phyloP scores from a whole-genome alignment of 2,888 invertebrate genomes.

The Spisula subtruncata region DNA sequence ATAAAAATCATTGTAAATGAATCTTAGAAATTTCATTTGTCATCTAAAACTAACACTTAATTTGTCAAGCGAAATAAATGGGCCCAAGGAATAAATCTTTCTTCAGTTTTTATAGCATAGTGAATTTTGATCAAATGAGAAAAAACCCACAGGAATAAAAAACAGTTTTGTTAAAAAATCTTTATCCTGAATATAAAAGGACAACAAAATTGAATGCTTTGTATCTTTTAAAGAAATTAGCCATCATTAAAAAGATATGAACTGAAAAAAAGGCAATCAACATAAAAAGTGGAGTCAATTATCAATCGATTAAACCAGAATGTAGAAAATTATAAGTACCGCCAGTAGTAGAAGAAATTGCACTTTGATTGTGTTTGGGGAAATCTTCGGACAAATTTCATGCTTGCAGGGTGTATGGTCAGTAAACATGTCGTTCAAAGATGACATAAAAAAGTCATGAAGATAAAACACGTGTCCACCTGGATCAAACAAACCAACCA shows the following conservation, averaged over 20 bases:
- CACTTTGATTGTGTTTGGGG: neutral
- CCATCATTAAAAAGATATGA: neutral
- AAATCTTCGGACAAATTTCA: neutral
- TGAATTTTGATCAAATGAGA: neutral
- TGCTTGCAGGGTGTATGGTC: neutral
- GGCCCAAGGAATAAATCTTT: neutral
- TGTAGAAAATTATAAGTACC: constrained; percentile 5
- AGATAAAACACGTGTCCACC: constrained; percentile 14
- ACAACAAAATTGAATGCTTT: neutral
- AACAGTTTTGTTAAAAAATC: neutral
- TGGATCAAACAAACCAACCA: neutral
- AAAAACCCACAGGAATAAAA: neutral
- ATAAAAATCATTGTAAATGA: neutral
- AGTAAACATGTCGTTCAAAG: constrained; percentile 12
- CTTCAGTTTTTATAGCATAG: neutral
- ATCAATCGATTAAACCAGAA: neutral
- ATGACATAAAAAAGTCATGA: neutral
- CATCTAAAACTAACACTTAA: neutral
- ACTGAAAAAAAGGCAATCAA: constrained; percentile 13
- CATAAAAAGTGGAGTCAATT: neutral
- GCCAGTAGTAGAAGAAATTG: no score
- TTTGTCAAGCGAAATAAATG: neutral
- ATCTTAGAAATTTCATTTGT: neutral
- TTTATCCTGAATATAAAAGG: neutral
- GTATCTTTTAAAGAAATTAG: neutral